A percentile compares a stretch with the other conserved stretches of the same genome.
These are phyloP conservation scores for Lithobates sylvaticus DNA, from an alignment of 2,797 vertebrate genomes.

Conservation along the genomic window DNA sequence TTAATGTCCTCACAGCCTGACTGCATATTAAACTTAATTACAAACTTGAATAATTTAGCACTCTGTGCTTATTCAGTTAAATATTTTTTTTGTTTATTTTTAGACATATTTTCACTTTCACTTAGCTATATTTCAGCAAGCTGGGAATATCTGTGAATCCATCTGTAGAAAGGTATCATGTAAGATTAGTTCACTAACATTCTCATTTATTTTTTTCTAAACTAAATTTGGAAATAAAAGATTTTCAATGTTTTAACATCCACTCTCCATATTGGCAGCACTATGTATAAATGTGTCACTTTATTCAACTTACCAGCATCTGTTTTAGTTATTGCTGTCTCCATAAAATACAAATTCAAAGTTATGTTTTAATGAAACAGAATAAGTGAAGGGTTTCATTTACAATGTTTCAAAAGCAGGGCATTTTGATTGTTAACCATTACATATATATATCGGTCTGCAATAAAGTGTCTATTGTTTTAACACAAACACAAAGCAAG, in stretches of 20 bases:
- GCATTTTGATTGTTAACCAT: constrained; percentile 21
- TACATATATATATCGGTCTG: constrained; percentile 17
- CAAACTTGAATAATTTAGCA: no score
- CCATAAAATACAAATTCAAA: constrained; percentile 43
- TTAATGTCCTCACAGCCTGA: no score
- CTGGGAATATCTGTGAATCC: neutral
- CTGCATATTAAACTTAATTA: no score
- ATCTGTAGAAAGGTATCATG: constrained; percentile 10
- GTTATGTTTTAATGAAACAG: constrained; percentile 42
- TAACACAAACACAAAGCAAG: constrained; percentile 19
- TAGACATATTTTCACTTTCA: neutral
- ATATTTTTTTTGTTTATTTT: neutral
- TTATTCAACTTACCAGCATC: constrained; percentile 31
- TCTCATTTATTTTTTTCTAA: neutral
- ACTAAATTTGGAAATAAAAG: constrained; percentile 30
- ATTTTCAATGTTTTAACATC: constrained; percentile 24
- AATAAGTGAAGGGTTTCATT: constrained; percentile 31
- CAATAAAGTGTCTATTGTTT: constrained; percentile 38
- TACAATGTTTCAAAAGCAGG: constrained; percentile 46
- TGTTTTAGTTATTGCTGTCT: constrained; percentile 37
- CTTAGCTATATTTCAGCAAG: neutral
- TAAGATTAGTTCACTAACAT: constrained; percentile 7
- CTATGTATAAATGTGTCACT: constrained; percentile 37
- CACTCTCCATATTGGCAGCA: constrained; percentile 38
- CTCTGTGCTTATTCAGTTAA: neutral